These are phyloP conservation scores for Octonoba sinensis DNA, from an alignment of 2,888 invertebrate genomes.

Conservation along the genomic window DNA sequence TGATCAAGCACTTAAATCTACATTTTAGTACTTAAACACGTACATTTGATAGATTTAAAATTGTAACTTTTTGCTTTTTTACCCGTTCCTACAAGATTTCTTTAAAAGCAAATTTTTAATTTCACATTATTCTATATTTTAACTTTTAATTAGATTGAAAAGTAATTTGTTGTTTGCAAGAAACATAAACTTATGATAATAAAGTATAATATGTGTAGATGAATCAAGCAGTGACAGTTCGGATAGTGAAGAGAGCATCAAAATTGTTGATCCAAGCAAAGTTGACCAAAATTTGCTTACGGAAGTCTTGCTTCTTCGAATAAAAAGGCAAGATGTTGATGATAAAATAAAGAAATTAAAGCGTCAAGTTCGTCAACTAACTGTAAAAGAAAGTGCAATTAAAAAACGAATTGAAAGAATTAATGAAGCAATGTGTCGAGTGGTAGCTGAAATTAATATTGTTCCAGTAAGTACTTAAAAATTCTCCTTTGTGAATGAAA, in stretches of 20 bases:
- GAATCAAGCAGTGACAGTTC: slow-evolving; percentile 50
- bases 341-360: slow-evolving; percentile 31
- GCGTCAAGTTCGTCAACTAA: slow-evolving; percentile 3
- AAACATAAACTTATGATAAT: too few relatives aligned
- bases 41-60: too few relatives aligned
- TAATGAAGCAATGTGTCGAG: slow-evolving; percentile 22
- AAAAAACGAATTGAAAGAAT: slow-evolving; percentile 30
- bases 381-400: slow-evolving; percentile 14
- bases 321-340: slow-evolving; percentile 35
- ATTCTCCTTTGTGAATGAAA: too few relatives aligned
- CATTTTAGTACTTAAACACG: too few relatives aligned
- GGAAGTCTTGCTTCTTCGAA: slow-evolving; percentile 22
- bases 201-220: slow-evolving; percentile 5
- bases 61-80: too few relatives aligned
- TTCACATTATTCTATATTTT: too few relatives aligned
- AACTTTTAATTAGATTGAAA: too few relatives aligned
- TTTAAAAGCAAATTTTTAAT: too few relatives aligned
- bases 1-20: too few relatives aligned
- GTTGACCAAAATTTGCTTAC: slow-evolving; percentile 25
- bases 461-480: slow-evolving; percentile 18
- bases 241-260: slow-evolving; percentile 29
- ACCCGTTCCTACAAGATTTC: too few relatives aligned
- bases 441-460: slow-evolving; percentile 10
- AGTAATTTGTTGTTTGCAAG: too few relatives aligned
- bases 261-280: not conserved